Conservation (phyloP, 1,140 invertebrate species). For the Neoseiulus cucumeris region DNA sequence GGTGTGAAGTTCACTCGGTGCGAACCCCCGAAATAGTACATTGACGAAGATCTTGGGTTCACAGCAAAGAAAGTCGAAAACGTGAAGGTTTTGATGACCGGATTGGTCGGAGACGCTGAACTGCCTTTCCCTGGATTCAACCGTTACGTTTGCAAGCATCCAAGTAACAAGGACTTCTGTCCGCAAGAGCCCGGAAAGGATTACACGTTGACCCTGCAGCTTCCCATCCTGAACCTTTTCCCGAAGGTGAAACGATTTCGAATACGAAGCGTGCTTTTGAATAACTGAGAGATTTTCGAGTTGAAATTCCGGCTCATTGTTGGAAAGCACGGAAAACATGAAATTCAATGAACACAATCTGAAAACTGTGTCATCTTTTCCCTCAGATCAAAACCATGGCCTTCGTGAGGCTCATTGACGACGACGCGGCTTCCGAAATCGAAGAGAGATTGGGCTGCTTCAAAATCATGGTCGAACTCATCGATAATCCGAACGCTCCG, state of each 20-base stretch:
- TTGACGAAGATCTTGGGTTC: too few relatives aligned
- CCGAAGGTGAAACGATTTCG: not conserved
- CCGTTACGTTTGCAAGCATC: not conserved
- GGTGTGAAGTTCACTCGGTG: too few relatives aligned
- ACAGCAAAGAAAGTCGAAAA: too few relatives aligned
- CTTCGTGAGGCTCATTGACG: slow-evolving; percentile 1
- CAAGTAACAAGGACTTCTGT: not conserved
- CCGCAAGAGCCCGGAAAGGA: not conserved
- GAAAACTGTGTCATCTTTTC: too few relatives aligned
- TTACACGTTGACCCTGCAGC: not conserved
- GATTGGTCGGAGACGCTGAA: not conserved
- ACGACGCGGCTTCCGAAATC: not conserved
- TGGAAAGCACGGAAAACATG: too few relatives aligned
- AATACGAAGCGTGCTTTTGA: not conserved
- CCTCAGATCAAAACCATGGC: not conserved
- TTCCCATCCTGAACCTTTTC: not conserved
- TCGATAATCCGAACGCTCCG: slow-evolving; percentile 1
- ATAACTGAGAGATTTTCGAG: too few relatives aligned
- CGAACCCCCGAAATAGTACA: too few relatives aligned
- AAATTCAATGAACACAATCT: too few relatives aligned
- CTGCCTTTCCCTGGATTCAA: not conserved
- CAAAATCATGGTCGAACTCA: not conserved
- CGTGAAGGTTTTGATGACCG: not conserved
- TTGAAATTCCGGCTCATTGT: too few relatives aligned
- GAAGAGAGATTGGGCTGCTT: not conserved